Evolutionary conservation across 2,797 vertebrate genomes (phyloP).

Genomic region (Acipenser oxyrinchus): DNA sequence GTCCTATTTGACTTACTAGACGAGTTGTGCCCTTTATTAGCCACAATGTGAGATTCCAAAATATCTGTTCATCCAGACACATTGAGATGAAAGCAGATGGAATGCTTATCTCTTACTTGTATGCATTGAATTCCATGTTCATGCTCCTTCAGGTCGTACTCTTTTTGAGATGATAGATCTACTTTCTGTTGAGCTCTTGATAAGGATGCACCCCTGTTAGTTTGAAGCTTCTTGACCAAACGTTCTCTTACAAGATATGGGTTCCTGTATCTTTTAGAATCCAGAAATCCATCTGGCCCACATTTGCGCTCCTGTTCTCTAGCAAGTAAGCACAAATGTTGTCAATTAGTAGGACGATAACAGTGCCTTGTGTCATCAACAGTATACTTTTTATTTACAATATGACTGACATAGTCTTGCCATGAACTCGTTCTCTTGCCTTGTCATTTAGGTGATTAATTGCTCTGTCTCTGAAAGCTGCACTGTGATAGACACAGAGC

Average conservation of each 20-base stretch:
- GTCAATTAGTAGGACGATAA: constrained; percentile 52
- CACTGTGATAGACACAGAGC: not conserved
- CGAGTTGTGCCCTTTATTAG: no score
- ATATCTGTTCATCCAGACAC: no score
- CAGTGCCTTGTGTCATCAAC: constrained; percentile 30
- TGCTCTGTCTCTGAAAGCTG: not conserved
- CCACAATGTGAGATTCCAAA: no score
- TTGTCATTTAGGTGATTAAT: constrained; percentile 4
- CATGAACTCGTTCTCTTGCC: constrained; percentile 2
- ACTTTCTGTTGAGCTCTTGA: not conserved
- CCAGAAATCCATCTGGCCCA: constrained; percentile 57
- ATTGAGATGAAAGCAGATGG: no score
- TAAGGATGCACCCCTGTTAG: not conserved
- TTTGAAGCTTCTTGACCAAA: constrained; percentile 31
- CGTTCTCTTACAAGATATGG: constrained; percentile 55
- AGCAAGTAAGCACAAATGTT: constrained; percentile 65
- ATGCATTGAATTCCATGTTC: not conserved
- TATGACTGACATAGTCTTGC: not conserved
- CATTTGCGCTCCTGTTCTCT: constrained; percentile 57
- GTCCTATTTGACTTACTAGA: no score
- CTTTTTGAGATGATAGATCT: not conserved
- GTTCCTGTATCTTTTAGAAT: constrained; percentile 53
- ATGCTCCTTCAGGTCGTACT: not conserved
- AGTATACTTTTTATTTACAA: constrained; percentile 9
- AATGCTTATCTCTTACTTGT: not conserved